phyloP scores from a whole-genome alignment of 2,113 vertebrate genomes.

The Eurypyga helias region DNA sequence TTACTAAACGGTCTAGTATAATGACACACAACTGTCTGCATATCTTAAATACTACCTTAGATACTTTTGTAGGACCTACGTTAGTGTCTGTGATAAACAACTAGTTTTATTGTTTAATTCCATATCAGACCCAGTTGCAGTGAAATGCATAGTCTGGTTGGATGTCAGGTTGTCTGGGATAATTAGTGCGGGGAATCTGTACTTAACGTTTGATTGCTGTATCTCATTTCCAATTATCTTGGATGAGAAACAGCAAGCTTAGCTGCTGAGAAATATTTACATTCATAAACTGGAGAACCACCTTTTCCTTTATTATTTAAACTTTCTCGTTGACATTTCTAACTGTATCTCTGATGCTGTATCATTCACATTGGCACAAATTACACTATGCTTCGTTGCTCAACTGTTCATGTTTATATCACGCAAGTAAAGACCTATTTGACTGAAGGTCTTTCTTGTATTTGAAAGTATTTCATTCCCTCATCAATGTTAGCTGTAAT shows the following conservation, averaged over 20 bases:
- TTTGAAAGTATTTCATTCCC: background rate
- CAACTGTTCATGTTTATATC: background rate
- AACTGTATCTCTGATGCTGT: background rate
- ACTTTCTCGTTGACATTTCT: background rate
- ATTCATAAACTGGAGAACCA: background rate
- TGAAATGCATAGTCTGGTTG: background rate
- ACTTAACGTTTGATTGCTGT: background rate
- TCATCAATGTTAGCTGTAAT: background rate
- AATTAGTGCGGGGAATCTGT: background rate
- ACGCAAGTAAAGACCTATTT: background rate
- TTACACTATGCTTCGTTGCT: background rate
- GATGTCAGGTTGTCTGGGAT: background rate
- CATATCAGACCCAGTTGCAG: background rate
- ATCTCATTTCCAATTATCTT: background rate
- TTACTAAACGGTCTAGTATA: background rate
- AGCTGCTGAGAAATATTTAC: background rate
- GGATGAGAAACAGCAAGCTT: background rate
- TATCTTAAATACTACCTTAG: background rate
- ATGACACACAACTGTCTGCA: background rate
- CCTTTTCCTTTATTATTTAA: background rate
- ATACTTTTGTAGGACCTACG: background rate
- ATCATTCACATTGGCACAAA: background rate
- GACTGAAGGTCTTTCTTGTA: background rate
- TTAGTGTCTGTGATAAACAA: background rate
- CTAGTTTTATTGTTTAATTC: background rate